phyloP scores from a whole-genome alignment of 2,113 vertebrate species.

The Capra hircus region DNA sequence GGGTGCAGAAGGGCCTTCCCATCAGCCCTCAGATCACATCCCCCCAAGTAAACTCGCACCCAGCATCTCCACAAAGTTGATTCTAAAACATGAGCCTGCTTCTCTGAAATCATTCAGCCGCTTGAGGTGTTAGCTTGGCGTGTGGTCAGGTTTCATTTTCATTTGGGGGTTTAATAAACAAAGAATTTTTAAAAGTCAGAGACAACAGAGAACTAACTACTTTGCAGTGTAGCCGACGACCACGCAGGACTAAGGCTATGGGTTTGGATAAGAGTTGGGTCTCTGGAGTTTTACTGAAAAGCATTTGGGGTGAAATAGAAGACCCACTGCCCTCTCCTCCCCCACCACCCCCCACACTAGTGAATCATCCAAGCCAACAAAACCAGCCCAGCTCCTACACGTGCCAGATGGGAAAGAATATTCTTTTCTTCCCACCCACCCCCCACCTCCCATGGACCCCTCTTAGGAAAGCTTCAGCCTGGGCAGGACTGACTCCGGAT shows the following conservation, averaged over 20 bases:
- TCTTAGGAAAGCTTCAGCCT: conserved; percentile 28
- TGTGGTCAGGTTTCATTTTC: conserved; percentile 10
- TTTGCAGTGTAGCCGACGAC: rapidly evolving
- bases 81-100: not conserved
- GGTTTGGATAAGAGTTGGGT: not conserved
- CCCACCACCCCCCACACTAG: not conserved
- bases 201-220: too few relatives aligned
- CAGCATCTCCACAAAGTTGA: rapidly evolving
- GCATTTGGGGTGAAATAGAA: rapidly evolving
- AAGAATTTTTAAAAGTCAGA: not conserved
- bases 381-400: not conserved
- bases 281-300: not conserved
- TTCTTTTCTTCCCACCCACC: not conserved
- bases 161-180: not conserved
- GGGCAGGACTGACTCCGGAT: not conserved
- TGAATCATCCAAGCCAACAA: conserved; percentile 42
- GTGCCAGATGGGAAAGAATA: conserved; percentile 27
- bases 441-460: not conserved
- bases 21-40: not conserved
- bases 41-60: not conserved
- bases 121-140: not conserved
- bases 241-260: not conserved
- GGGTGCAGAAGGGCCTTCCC: not conserved
- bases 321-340: too few relatives aligned
- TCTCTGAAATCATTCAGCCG: not conserved